Evolutionary conservation across 1,140 invertebrate species (phyloP), one percentile per base, ranked within the genome.

Genomic region (Drosophila asahinai): DNA sequence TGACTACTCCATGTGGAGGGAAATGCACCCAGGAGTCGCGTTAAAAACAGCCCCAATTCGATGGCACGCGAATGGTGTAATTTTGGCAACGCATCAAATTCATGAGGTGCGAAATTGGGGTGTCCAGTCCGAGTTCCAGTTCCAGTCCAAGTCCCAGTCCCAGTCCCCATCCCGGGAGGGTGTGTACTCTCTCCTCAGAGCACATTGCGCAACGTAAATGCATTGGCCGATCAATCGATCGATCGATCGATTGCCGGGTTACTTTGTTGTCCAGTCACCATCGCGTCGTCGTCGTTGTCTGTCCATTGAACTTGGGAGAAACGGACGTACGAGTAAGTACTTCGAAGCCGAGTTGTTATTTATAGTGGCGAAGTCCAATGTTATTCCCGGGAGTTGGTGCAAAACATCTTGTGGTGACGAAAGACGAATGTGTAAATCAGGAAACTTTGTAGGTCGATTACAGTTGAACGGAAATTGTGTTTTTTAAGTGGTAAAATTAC

Each of bases 241-340:
- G 76, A 83, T 83, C 52, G 52, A 55, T 55, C 52, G 71, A 76
- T 76, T 67, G 60, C 48, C 74, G 55, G 61, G 59, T 52, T 51
- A 59, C 49, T 51, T 62, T 49, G 52, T 70, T 77, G 77, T 57
- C 75, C 62, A 82, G 81, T 84, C 81, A 84, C 66, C 63, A 48
- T 49, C 60, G 60, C 17, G 52, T 55, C 54, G 54, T 22, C 5
- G 12, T 14, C 36, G 36, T 5, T 38, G 40, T 63, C 77, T 84
- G 81, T 73, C 77, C 81, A 84, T 84, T 84, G 81, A 84, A 84
- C 81, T 77, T 83, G 81, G 51, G 40, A 60, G 67, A 52, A 70
- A 60, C 58, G 17, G 30, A 49, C 3, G 22, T 40, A 52, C 15
- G 33, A n/a, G 48, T 36, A 30, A n/a, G 47, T 36, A 30, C 47